Base-by-base conservation (phyloP, 92 coral and sea anemone genomes). In the Epizoanthus stellaris region DNA sequence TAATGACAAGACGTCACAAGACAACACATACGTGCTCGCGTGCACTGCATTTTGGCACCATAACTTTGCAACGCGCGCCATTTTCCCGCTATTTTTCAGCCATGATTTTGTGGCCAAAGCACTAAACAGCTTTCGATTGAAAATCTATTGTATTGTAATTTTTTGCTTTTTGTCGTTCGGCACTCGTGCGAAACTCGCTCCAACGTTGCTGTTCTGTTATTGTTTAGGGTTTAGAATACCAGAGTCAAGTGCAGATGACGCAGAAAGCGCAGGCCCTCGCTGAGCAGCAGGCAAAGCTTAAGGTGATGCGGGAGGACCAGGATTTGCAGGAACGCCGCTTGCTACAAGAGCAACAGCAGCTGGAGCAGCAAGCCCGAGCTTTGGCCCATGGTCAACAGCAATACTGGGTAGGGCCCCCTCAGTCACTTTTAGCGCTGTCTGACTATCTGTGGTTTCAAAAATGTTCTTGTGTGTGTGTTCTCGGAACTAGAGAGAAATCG, bases 211-310 rank as follows among this genome's bases (percentile, higher is more conserved):
- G 49, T 77, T 17, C n/a, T 54, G 1, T 25, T 77, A 38, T 12
- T 20, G 7, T 21, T 20, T 49, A 77, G 82, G 82, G 70, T 20
- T 20, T 60, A 8, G 70, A 77, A n/a, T 77, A 77, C 54, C 82
- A 61, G 54, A 17, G 39, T 65, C 70, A 60, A 21, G 57, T 36
- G 4, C 69, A 60, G 82, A 36, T 91, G 88, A 85, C 98, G 5
- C 82, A 87, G 71, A 86, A 80, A 77, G 97, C 91, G 15, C 91
- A 88, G 57, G 92, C 88, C 4, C 67, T 96, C 8, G 93, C 95
- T 7, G 92, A 94, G 40, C 90, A 91, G 77, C 90, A 89, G 63
- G 95, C 95, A 49, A 87, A 85, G 57, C 87, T 94, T 1, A 84
- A 87, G 38, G 87, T 84, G 38, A 80, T 91, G 42, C 85, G 89